Evolutionary conservation across 2,113 vertebrate genomes (phyloP).

Genomic region (Malaclemys terrapin): DNA sequence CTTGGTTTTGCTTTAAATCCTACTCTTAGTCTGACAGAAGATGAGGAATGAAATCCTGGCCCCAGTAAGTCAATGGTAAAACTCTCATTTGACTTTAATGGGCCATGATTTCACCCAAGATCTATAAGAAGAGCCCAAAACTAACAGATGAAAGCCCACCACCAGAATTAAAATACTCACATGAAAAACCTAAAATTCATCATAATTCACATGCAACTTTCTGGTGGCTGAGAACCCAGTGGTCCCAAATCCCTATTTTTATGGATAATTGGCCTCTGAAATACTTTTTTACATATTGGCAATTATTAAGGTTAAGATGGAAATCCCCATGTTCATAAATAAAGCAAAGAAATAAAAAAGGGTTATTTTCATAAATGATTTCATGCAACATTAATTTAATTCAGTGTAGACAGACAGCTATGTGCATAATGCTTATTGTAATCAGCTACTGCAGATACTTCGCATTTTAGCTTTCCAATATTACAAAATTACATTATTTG

Average conservation of each 20-base stretch:
- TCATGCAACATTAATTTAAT: background rate
- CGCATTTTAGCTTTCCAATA: background rate
- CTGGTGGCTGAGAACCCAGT: background rate
- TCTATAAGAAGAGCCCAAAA: background rate
- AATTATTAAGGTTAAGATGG: background rate
- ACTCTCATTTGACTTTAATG: background rate
- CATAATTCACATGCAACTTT: background rate
- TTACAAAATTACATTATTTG: background rate
- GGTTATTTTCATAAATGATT: background rate
- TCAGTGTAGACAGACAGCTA: background rate
- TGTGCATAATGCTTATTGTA: background rate
- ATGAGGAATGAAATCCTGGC: background rate
- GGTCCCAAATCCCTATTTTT: background rate
- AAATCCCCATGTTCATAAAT: background rate
- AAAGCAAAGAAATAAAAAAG: background rate
- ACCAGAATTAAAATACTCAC: background rate
- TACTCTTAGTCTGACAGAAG: background rate
- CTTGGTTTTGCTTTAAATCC: background rate
- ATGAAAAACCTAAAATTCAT: background rate
- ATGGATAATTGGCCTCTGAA: background rate
- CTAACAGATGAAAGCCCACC: background rate
- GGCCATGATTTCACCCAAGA: background rate
- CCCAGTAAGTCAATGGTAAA: background rate
- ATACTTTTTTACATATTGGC: background rate
- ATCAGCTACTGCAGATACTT: background rate